Base-by-base conservation (phyloP, 2,888 invertebrate species). In the Prosopocoilus inquinatus region DNA sequence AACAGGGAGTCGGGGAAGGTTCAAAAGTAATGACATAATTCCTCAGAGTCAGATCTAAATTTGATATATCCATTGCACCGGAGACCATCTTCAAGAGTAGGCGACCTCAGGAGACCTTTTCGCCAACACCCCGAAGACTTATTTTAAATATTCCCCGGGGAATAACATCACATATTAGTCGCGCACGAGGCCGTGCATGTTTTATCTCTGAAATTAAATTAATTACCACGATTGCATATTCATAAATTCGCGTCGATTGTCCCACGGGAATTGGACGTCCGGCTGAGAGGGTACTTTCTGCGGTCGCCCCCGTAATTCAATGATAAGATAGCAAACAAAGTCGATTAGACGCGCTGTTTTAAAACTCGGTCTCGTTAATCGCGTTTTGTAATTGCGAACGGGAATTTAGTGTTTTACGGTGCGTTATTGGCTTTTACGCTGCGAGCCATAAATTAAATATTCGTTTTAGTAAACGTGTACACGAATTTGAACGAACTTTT, bases 131-230 rank as follows among this genome's bases (percentile, higher is more conserved):
- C 76, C 64, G 66, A 72, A 71, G 75, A 75, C 71, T 73, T 74
- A 71, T 74, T 75, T 70, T 67, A 52, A 70, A 72, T 68, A 74
- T 72, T 69, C 72, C 77, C 67, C 66, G 69, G 62, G 75, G 75
- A 76, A 76, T 76, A 75, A 63, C 63, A 55, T 62, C 69, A 60
- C 71, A 72, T 74, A 74, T 75, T 73, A 67, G 61, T 66, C 59
- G 63, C 64, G 64, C 63, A 61, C 64, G 65, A 60, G 59, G 61
- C 55, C 59, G 58, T 58, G 57, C 58, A 55, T 60, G 55, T 54
- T 63, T 63, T 68, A 65, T 64, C 66, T 64, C 56, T 47, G 65
- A 67, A 69, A 68, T 64, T 65, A 65, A 72, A 72, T 70, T 73
- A 72, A 73, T 72, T 69, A 67, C 60, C 64, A 60, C 61, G 64